Percentiles rank a stretch among this genome's conserved stretches.
phyloP scores from a whole-genome alignment of 2,797 vertebrate genomes.

The Etheostoma nigrum region DNA sequence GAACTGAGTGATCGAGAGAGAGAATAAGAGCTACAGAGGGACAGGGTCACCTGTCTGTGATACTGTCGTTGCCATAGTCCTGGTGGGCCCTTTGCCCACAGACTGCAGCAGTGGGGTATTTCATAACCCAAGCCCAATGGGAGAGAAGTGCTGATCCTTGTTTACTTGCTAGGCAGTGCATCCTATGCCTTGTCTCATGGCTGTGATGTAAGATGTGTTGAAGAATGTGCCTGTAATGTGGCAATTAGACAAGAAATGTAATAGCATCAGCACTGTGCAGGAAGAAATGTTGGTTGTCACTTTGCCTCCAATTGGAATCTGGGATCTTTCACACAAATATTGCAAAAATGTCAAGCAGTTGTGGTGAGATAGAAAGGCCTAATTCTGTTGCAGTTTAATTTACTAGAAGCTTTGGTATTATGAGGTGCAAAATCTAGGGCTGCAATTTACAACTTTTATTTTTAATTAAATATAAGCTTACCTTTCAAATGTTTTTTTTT shows the following conservation, averaged over 20 bases:
- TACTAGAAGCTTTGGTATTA: background rate
- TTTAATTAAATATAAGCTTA: background rate
- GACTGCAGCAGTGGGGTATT: conserved; percentile 55
- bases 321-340: background rate
- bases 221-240: conserved; percentile 38
- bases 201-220: conserved; percentile 27
- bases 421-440: background rate
- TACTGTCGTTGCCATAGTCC: conserved; percentile 25
- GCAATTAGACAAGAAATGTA: conserved; percentile 29
- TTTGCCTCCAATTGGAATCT: conserved; percentile 9
- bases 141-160: conserved; percentile 41
- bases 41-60: conserved; percentile 55
- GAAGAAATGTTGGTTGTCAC: conserved; percentile 10
- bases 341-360: background rate
- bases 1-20: conserved; percentile 5
- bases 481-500: background rate
- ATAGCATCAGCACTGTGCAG: conserved; percentile 14
- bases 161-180: conserved; percentile 41
- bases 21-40: conserved; percentile 9
- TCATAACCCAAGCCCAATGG: conserved; percentile 40
- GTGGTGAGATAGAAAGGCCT: background rate
- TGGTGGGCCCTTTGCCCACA: conserved; percentile 39
- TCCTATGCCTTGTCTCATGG: conserved; percentile 26
- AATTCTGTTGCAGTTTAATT: background rate
- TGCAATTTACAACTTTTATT: background rate